Conservation (phyloP, 2,888 invertebrate species). For the Napeogenes sylphis region DNA sequence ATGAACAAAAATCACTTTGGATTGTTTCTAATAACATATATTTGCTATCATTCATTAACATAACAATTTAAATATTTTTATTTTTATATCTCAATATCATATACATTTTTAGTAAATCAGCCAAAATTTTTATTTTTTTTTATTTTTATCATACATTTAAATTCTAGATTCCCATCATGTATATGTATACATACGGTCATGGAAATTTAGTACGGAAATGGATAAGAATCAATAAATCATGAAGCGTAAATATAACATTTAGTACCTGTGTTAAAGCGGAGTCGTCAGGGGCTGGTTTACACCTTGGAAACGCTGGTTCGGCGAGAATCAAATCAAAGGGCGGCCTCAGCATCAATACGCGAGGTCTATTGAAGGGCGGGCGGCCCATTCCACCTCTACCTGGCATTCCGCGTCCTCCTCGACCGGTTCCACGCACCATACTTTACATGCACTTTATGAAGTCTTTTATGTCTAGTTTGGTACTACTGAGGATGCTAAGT, state of each 20-base stretch:
- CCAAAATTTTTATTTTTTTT: too few species aligned
- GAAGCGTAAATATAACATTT: background rate
- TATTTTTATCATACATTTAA: too few species aligned
- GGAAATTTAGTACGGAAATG: constrained; percentile 4
- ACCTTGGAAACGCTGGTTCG: constrained; percentile 92
- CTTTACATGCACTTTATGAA: background rate
- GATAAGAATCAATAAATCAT: background rate
- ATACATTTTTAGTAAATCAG: too few species aligned
- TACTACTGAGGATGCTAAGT: background rate
- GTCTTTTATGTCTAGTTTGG: background rate
- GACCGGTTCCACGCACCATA: constrained; percentile 85
- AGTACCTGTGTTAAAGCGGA: constrained; percentile 86
- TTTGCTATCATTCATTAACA: too few species aligned
- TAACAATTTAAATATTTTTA: too few species aligned
- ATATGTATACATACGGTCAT: too few species aligned
- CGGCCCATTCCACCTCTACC: constrained; percentile 79
- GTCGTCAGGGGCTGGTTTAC: constrained; percentile 88
- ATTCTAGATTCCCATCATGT: too few species aligned
- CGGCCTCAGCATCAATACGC: constrained; percentile 79
- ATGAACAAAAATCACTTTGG: too few species aligned
- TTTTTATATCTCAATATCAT: too few species aligned
- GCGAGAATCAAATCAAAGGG: constrained; percentile 93
- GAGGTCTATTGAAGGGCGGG: constrained; percentile 66
- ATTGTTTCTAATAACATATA: too few species aligned
- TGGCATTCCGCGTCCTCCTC: constrained; percentile 83